Base-by-base conservation (phyloP, 92 coral and sea anemone species). In the Plumapathes pennacea region DNA sequence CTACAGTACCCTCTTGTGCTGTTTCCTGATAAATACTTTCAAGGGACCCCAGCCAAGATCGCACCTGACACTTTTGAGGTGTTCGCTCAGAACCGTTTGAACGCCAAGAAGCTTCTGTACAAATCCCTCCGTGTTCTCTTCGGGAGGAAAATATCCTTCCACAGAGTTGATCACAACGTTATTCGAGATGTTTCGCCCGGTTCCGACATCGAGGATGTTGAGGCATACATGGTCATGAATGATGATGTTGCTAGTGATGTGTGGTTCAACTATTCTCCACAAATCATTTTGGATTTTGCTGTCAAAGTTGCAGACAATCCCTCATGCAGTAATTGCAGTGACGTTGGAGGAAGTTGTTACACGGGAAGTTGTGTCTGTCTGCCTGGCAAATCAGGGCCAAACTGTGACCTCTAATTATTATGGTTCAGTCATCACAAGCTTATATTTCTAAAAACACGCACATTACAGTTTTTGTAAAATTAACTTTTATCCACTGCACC, bases 231-330 rank as follows among this genome's bases (percentile, higher is more conserved):
- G 90, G 52, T 38, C 5, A 57, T 81, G 72, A 94, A 94, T 50
- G 87, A 84, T 42, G 34, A 60, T 0, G 52, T 88, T 31, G 99
- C 89, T 0, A 42, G 74, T 24, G 84, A 69, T 0, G 19, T 94
- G 46, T 94, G 99, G 99, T 89, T 84, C 31, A 94, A 88, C 74
- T 94, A 67, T 77, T 95, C 96, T 14, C 55, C 24, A 10, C 81
- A 90, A 15, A 81, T 94, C 48, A 58, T 76, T 2, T 67, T 90
- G 54, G 65, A 81, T 47, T 94, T 94, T 89, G 85, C 82, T 9
- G 74, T 94, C 4, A 94, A 89, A 52, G 97, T 94, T 32, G 97
- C 78, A 36, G 97, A 79, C 3, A 64, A 55, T 15, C 81, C 83
- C 21, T 67, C 74, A 0, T 94, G 99, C 39, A 69, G 76, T 10